A percentile compares a stretch with the other conserved stretches of the same genome.
Conservation (phyloP, 1,140 invertebrate species). For the Cherax quadricarinatus region DNA sequence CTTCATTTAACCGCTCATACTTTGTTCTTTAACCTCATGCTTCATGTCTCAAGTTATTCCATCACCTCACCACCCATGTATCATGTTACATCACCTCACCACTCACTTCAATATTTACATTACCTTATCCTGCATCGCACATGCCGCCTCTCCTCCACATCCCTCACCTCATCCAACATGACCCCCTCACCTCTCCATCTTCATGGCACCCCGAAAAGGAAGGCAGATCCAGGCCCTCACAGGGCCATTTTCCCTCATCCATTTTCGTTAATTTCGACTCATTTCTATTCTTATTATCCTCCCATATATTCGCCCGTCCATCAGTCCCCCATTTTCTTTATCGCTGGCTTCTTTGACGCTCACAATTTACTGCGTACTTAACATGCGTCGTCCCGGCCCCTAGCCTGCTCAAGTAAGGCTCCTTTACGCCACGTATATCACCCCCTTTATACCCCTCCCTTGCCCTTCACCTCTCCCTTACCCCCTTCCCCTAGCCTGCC, state of each 20-base stretch:
- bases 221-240: slow-evolving; percentile 25
- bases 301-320: slow-evolving; percentile 68
- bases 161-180: not conserved
- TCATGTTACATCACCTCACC: no score
- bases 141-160: not conserved
- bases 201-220: not conserved
- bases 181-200: slow-evolving; percentile 6
- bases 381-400: slow-evolving; percentile 60
- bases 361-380: slow-evolving; percentile 69
- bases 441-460: not conserved
- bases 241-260: slow-evolving; percentile 54
- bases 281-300: slow-evolving; percentile 72
- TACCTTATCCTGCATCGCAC: not conserved
- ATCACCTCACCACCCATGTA: no score
- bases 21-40: no score
- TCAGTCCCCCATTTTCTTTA: slow-evolving; percentile 68
- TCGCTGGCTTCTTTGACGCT: slow-evolving; percentile 64
- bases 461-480: not conserved
- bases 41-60: no score
- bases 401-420: slow-evolving; percentile 35
- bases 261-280: slow-evolving; percentile 71
- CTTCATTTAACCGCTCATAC: not conserved
- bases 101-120: no score
- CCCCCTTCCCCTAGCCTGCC: not conserved
- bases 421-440: slow-evolving; percentile 57